A percentile compares a stretch with the other conserved stretches of the same genome.
phyloP scores from a whole-genome alignment of 64 coral and sea anemone species.

The Platygyra sinensis region DNA sequence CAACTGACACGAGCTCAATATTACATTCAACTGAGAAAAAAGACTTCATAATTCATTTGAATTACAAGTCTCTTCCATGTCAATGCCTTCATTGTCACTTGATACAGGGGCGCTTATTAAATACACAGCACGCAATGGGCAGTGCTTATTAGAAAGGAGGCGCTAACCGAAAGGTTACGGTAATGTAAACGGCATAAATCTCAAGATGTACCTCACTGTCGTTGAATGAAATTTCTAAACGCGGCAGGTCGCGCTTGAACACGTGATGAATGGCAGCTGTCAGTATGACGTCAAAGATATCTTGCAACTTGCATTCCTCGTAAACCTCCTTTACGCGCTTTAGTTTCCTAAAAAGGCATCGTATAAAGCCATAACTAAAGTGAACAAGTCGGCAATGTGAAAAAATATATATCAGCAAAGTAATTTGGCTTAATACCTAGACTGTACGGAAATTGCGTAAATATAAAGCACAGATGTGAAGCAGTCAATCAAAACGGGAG shows the following conservation, averaged over 20 bases:
- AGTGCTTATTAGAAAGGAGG: no score
- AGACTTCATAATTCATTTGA: no score
- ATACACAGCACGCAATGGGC: no score
- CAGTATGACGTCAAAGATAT: constrained; percentile 9
- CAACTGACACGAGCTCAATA: no score
- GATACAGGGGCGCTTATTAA: no score
- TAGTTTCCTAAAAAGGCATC: background rate
- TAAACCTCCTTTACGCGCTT: background rate
- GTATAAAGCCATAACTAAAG: background rate
- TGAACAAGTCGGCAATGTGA: background rate
- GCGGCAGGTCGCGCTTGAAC: background rate
- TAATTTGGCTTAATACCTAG: constrained; percentile 17
- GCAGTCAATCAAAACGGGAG: constrained; percentile 25
- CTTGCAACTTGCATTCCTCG: constrained; percentile 1
- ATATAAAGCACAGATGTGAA: constrained; percentile 45
- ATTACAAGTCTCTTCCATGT: no score
- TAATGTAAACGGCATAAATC: no score
- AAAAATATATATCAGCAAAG: background rate
- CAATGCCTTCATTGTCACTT: no score
- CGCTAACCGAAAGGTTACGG: no score
- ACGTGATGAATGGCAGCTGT: constrained; percentile 8
- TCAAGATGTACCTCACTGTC: background rate
- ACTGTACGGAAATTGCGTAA: constrained; percentile 31
- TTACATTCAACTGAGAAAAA: no score
- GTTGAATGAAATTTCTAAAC: background rate